Base-by-base conservation (phyloP, 2,888 invertebrate species). In the Drosophila antonietae region DNA sequence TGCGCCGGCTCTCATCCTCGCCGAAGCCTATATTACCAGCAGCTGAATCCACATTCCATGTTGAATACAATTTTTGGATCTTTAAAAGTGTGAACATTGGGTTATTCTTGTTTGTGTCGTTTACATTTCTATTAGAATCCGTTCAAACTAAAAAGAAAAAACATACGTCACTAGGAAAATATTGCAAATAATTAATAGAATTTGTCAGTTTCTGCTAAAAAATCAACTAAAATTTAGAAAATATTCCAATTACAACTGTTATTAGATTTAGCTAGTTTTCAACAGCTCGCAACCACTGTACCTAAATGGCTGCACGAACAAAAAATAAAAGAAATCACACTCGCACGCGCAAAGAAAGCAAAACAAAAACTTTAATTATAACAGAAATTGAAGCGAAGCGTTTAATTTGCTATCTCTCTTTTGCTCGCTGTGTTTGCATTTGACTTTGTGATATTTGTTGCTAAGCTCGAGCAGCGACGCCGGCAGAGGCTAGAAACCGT, bases 361-460 rank as follows among this genome's bases (percentile, higher is more conserved):
- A 15, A 47, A 57, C 31, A 49, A 49, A 49, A 59, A 59, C 59
- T 59, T 59, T 49, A 59, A 59, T 59, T 39, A 39, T 20, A 59
- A 47, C 47, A 63, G 43, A 35, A 59, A 59, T 59, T 5, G 14
- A 23, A 63, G 20, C 31, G 20, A 59, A 63, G 47, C 58, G 20
- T 59, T 39, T 46, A 64, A 49, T 59, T 59, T 41, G 47, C 28
- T 20, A 20, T 47, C 58, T 63, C 39, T 41, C 49, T 59, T 59
- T 49, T 49, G 44, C 47, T 8, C 39, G 33, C 33, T 20, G 43
- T 59, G 49, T 59, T 59, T 59, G 59, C 59, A 49, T 59, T 49
- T 55, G 55, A 28, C 47, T 49, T 67, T 67, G 33, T 64, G 55
- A 41, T 47, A 66, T 46, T 65, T 44, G 44, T 44, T 65, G 28